Evolutionary conservation across 1,140 invertebrate genomes (phyloP), one percentile per base, ranked within the genome.

Genomic region (Eupristina koningsbergeri): DNA sequence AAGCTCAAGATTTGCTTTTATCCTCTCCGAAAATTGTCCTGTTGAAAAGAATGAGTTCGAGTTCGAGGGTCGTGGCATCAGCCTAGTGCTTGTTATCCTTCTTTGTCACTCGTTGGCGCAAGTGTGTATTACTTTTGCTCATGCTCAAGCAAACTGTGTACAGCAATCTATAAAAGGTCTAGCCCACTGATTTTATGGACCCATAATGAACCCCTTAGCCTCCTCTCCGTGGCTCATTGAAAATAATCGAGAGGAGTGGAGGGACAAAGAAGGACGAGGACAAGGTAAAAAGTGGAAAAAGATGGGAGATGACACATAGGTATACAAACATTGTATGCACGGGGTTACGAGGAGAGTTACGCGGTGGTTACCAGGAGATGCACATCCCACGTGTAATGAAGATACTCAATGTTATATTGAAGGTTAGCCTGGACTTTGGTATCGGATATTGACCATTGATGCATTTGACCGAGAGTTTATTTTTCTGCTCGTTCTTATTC

Each of bases 171-270:
- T 82, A 85, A 88, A 69, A 31, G 86, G 87, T 88, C 86, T 89
- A 89, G 86, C 83, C 87, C 83, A 86, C 83, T 63, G 83, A 86
- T 92, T 92, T 92, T 92, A 92, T 89, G 90, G 86, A 84, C 86
- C 80, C 83, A 87, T 92, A 92, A 92, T 92, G 89, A 89, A 87
- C 90, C 89, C 88, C 90, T 91, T 90, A 89, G 88, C 87, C 83
- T 89, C 87, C 84, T 83, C 82, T 86, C 29, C 13, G n/a, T n/a
- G n/a, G 26, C 41, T 80, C 83, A 83, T 71, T 71, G 36, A 41
- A 39, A 71, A 31, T 76, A 73, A 67, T 73, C 86, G 85, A 88
- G 87, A 45, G 41, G 11, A 45, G 80, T 86, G 77, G 86, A 85
- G 83, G 84, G 85, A 87, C 78, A 83, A 75, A 83, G 26, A 64